Evolutionary conservation across 2,888 invertebrate genomes (phyloP), one percentile per base, ranked within the genome.

Genomic region (Volucella bombylans): DNA sequence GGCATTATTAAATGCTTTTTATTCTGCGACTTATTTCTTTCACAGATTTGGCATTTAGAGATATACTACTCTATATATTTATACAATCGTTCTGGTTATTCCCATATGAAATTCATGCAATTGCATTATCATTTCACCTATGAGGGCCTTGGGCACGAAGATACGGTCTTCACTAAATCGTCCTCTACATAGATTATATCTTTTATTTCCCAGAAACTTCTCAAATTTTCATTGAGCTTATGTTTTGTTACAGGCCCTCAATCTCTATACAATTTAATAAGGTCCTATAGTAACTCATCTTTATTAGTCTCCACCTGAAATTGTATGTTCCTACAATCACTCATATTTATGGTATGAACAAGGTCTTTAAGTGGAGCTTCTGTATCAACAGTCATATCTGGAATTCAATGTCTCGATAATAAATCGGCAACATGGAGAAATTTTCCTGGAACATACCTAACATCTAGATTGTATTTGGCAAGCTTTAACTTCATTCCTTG

Each of bases 71-170:
- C 61, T 39, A 71, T 71, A 39, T 71, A 61, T 10, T 23, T 31
- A 65, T 54, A 9, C 41, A 14, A 74, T 68, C 11, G 64, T 85
- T 57, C 47, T 71, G 23, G 61, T 73, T 54, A 76, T 68, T 11
- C 77, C 77, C 38, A 86, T 49, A 69, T 79, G 74, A 39, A 55
- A 72, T 47, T 72, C 69, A 71, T 86, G 76, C 14, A 86, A 10
- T 18, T 49, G 8, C 1, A 54, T 1, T 41, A 79, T 54, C 49
- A 71, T 71, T 69, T 78, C 59, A 4, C 31, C 15, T 45, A 73
- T 59, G 14, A 79, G 11, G 45, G 11, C 31, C 38, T 23, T 55
- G 2, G 71, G 78, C 12, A 82, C 74, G 12, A 86, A 57, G 18
- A 82, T 49, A 12, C 86, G 67, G 2, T 82, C 55, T 31, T 72